Evolutionary conservation across 1,140 invertebrate species (phyloP).

Genomic region (Sycophaga agraensis): DNA sequence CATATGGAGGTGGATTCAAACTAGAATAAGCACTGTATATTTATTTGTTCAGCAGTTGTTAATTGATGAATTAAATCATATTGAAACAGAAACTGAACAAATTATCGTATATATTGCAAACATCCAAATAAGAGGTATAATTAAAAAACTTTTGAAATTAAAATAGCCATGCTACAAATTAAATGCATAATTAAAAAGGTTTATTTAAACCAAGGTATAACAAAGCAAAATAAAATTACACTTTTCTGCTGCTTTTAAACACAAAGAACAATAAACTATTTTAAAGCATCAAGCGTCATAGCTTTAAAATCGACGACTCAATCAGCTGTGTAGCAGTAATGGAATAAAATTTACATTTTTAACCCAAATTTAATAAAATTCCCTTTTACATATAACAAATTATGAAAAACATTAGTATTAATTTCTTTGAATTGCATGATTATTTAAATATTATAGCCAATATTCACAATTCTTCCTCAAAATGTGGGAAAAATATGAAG

Average conservation of each 20-base stretch:
- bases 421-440: background rate
- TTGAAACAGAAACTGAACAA: background rate
- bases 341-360: conserved; percentile 10
- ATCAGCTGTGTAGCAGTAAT: conserved; percentile 24
- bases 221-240: conserved; percentile 1
- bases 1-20: conserved; percentile 18
- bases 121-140: background rate
- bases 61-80: background rate
- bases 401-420: background rate
- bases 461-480: conserved; percentile 11
- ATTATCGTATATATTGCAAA: background rate
- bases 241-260: conserved; percentile 17
- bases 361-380: conserved; percentile 12
- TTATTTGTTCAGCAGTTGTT: background rate
- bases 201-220: background rate
- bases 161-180: conserved; percentile 13
- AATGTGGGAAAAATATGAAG: conserved; percentile 9
- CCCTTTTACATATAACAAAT: background rate
- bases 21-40: background rate
- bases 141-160: background rate
- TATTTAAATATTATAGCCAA: conserved; percentile 11
- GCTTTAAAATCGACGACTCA: conserved; percentile 32
- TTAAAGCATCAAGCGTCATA: conserved; percentile 26
- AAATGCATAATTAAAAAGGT: too few relatives aligned
- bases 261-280: conserved; percentile 3